Percentiles rank a stretch among this genome's conserved stretches.
phyloP scores from a whole-genome alignment of 2,113 vertebrate genomes.

The Lamprotornis superbus region DNA sequence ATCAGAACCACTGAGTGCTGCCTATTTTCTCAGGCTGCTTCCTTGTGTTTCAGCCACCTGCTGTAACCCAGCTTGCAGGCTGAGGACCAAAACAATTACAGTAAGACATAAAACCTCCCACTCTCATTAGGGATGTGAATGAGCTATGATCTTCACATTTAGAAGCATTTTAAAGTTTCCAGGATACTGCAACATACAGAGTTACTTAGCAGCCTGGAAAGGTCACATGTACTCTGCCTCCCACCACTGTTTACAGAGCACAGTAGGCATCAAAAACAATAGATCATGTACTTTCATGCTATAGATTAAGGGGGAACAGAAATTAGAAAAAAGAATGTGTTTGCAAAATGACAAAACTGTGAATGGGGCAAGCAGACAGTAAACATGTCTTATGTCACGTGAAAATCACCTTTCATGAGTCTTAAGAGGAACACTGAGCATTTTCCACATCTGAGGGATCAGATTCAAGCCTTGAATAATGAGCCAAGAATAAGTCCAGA shows the following conservation, averaged over 20 bases:
- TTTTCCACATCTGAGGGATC: neutral
- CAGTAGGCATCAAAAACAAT: neutral
- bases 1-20: neutral
- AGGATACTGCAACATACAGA: neutral
- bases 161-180: slow-evolving; percentile 30
- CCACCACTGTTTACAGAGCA: slow-evolving; percentile 1
- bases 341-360: neutral
- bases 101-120: neutral
- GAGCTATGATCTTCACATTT: slow-evolving; percentile 22
- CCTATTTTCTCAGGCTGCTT: neutral
- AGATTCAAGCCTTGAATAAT: neutral
- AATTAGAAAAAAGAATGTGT: neutral
- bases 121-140: slow-evolving; percentile 27
- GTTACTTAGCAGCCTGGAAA: slow-evolving; percentile 52
- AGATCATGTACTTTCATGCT: neutral
- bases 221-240: slow-evolving; percentile 39
- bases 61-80: neutral
- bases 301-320: neutral
- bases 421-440: neutral
- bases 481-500: slow-evolving; percentile 28
- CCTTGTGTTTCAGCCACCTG: neutral
- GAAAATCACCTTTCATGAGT: neutral
- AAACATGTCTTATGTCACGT: neutral
- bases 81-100: neutral
- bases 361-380: neutral